These are phyloP conservation scores for Idaea dimidiata DNA, from an alignment of 2,888 invertebrate genomes.

Conservation along the genomic window DNA sequence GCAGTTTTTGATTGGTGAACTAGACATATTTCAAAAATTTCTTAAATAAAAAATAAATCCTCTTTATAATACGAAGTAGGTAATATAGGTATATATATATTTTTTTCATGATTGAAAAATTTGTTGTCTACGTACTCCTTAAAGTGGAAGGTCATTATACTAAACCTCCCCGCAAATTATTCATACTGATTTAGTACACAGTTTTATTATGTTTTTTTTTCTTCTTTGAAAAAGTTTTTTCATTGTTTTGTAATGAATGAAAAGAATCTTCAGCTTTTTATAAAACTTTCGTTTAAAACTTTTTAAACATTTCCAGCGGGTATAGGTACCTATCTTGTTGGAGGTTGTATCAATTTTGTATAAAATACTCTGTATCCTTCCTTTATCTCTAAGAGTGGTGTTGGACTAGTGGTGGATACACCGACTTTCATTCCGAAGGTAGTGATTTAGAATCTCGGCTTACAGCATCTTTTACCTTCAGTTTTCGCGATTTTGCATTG, in stretches of 20 bases:
- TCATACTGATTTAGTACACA: constrained; percentile 1
- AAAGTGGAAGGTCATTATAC: constrained; percentile 2
- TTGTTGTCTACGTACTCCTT: not conserved
- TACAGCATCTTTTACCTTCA: too few species aligned
- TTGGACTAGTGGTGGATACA: too few species aligned
- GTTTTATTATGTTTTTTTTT: constrained; percentile 3
- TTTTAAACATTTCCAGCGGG: not conserved
- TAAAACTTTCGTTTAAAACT: not conserved
- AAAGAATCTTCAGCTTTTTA: constrained; percentile 35
- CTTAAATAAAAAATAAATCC: too few species aligned
- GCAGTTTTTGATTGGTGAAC: too few species aligned
- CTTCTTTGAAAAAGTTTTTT: constrained; percentile 3
- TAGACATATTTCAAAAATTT: too few species aligned
- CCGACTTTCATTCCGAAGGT: too few species aligned
- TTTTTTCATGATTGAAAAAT: too few species aligned
- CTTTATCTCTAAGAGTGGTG: too few species aligned
- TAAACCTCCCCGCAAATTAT: constrained; percentile 3
- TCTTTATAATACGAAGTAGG: too few species aligned
- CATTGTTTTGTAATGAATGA: constrained; percentile 6
- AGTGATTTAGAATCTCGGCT: too few species aligned
- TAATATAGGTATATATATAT: too few species aligned
- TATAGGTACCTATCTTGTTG: not conserved
- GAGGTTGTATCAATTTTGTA: not conserved
- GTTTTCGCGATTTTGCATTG: too few species aligned
- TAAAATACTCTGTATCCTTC: not conserved